Percentiles rank a stretch among this genome's conserved stretches.
Conservation (phyloP, 2,888 invertebrate genomes). For the Lacanobia oleracea region DNA sequence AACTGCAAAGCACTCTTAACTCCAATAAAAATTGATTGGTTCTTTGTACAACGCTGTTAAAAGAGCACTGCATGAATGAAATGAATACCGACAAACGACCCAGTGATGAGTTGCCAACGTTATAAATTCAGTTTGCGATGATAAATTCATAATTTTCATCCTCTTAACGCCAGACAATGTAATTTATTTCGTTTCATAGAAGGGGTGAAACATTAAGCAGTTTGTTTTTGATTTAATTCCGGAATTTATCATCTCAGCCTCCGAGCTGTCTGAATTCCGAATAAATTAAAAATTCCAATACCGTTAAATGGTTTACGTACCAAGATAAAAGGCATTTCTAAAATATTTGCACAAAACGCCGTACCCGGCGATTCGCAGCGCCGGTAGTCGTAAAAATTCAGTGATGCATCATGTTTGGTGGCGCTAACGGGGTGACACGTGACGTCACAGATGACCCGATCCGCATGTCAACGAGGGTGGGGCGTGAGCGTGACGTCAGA, state of each 20-base stretch:
- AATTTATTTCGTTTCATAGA: slow-evolving; percentile 48
- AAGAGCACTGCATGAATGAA: slow-evolving; percentile 60
- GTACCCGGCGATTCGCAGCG: slow-evolving; percentile 29
- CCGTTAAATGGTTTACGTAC: slow-evolving; percentile 4
- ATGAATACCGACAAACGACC: slow-evolving; percentile 59
- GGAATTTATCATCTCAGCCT: slow-evolving; percentile 13
- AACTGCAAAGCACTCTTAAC: slow-evolving; percentile 44
- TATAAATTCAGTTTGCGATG: slow-evolving; percentile 43
- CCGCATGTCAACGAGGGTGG: slow-evolving; percentile 80
- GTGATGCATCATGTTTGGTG: slow-evolving; percentile 69
- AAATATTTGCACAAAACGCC: slow-evolving; percentile 24
- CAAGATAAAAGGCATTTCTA: slow-evolving; percentile 20
- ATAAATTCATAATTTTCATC: slow-evolving; percentile 55
- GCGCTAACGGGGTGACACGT: slow-evolving; percentile 71
- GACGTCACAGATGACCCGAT: slow-evolving; percentile 85
- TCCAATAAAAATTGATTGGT: slow-evolving; percentile 66
- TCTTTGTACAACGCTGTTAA: slow-evolving; percentile 61
- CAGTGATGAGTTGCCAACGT: slow-evolving; percentile 29
- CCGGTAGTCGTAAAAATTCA: slow-evolving; percentile 53
- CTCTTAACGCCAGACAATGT: slow-evolving; percentile 35
- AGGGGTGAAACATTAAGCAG: slow-evolving; percentile 34
- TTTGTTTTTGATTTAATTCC: slow-evolving; percentile 46
- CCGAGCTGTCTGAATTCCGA: slow-evolving; percentile 17
- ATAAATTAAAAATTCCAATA: slow-evolving; percentile 37
- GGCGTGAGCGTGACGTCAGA: slow-evolving; percentile 86